These are phyloP conservation scores for Plectropomus leopardus DNA, from an alignment of 2,113 vertebrate genomes.

Conservation along the genomic window DNA sequence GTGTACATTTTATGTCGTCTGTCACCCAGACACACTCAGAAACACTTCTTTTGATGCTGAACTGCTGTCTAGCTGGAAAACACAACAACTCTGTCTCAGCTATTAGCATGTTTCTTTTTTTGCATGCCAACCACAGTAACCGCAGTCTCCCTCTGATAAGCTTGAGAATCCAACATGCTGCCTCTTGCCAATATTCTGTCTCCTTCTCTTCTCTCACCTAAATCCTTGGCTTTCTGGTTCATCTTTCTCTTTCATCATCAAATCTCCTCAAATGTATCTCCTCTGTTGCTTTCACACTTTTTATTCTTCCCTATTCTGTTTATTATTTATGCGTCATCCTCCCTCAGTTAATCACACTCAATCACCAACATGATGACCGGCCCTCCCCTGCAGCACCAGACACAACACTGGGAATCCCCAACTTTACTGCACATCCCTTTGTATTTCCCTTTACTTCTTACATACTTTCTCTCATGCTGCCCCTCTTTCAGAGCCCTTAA, in stretches of 20 bases:
- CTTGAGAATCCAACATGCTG: slow-evolving; percentile 22
- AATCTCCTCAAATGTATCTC: slow-evolving; percentile 3
- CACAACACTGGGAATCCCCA: slow-evolving; percentile 56
- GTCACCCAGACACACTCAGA: slow-evolving; percentile 34
- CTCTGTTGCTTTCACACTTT: background rate
- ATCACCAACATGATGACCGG: slow-evolving; percentile 10
- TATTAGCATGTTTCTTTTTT: slow-evolving; percentile 16
- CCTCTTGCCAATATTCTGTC: slow-evolving; percentile 40
- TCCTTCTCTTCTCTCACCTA: slow-evolving; percentile 28
- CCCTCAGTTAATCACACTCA: slow-evolving; percentile 23
- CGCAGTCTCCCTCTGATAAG: slow-evolving; percentile 53
- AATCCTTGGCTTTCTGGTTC: slow-evolving; percentile 44
- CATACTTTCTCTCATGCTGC: slow-evolving; percentile 9
- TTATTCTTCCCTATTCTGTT: background rate
- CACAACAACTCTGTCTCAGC: slow-evolving; percentile 55
- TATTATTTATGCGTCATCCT: slow-evolving; percentile 2
- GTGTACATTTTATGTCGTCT: slow-evolving; percentile 21
- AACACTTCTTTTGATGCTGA: slow-evolving; percentile 41
- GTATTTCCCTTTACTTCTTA: slow-evolving; percentile 17
- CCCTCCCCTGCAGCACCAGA: slow-evolving; percentile 30
- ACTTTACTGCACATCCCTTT: slow-evolving; percentile 11
- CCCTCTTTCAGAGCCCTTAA: background rate
- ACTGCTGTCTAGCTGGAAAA: slow-evolving; percentile 46
- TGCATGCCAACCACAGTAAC: slow-evolving; percentile 38
- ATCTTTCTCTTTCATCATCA: slow-evolving; percentile 26